Conservation (phyloP, 2,888 invertebrate genomes). For the Rhopalosiphum nymphaeae region DNA sequence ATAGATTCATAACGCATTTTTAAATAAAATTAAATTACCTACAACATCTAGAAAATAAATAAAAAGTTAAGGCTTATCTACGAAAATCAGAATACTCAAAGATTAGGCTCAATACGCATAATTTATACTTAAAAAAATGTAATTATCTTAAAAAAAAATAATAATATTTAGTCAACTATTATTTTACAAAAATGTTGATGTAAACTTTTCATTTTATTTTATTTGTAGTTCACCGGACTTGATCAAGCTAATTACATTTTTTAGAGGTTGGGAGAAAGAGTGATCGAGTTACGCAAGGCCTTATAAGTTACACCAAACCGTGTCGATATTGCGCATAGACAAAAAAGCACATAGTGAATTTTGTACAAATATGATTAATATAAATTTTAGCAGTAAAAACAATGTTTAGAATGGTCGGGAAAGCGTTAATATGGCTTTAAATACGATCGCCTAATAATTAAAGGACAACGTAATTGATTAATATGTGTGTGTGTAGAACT, state of each 20-base stretch:
- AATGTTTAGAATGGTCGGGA: neutral
- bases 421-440: constrained; percentile 2
- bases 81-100: neutral
- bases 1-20: neutral
- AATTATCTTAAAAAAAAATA: neutral
- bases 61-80: neutral
- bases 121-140: neutral
- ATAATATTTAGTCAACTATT: no score
- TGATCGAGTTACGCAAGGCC: neutral
- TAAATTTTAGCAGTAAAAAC: neutral
- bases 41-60: neutral
- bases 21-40: neutral
- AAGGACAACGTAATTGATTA: neutral
- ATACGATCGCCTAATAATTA: neutral
- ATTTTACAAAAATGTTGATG: neutral
- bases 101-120: neutral
- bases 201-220: neutral
- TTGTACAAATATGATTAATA: neutral
- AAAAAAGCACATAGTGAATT: neutral
- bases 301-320: neutral
- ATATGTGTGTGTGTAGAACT: neutral
- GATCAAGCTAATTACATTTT: neutral
- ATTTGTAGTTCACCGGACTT: neutral
- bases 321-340: neutral
- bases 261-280: neutral